phyloP scores from a whole-genome alignment of 2,888 invertebrate species.

The Rotaria macrura region DNA sequence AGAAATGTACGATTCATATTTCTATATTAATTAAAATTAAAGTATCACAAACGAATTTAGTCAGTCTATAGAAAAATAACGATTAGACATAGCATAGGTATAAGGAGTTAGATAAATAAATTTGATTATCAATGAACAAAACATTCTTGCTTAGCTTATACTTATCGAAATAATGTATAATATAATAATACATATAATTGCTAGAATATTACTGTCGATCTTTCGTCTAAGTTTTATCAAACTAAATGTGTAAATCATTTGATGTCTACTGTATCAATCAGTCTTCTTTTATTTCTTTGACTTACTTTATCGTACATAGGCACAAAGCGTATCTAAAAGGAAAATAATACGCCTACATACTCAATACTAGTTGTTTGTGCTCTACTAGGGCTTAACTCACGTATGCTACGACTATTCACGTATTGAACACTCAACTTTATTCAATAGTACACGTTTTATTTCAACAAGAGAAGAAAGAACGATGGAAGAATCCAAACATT shows the following conservation, averaged over 20 bases:
- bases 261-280: background rate
- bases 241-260: background rate
- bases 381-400: background rate
- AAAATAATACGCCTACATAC: background rate
- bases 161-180: background rate
- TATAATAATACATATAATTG: too few relatives aligned
- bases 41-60: background rate
- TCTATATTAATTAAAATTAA: background rate
- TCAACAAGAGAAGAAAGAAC: background rate
- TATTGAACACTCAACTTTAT: background rate
- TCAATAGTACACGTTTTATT: background rate
- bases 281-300: background rate
- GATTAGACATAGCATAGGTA: background rate
- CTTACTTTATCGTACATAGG: background rate
- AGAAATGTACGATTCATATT: background rate
- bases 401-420: background rate
- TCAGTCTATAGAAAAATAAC: background rate
- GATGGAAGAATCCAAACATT: background rate
- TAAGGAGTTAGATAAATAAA: background rate
- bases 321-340: background rate
- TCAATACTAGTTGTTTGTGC: background rate
- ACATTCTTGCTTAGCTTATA: background rate
- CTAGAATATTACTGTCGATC: background rate
- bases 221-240: background rate
- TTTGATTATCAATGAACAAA: background rate